A percentile compares a stretch with the other conserved stretches of the same genome.
phyloP scores from a whole-genome alignment of 2,888 invertebrate genomes.

The Calameuta filiformis region DNA sequence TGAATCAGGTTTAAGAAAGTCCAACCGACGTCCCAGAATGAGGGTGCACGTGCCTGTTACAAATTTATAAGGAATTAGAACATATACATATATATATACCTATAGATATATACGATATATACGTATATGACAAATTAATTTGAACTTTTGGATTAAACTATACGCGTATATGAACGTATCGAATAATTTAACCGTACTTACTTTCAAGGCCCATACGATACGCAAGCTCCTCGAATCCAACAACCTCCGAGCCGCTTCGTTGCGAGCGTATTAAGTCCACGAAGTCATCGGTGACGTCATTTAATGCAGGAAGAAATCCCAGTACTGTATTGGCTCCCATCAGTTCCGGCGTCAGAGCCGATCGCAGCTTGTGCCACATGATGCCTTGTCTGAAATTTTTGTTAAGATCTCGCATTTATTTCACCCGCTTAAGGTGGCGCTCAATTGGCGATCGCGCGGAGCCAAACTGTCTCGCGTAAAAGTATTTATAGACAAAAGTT shows the following conservation, averaged over 20 bases:
- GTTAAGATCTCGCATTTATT: slow-evolving; percentile 13
- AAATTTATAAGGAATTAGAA: slow-evolving; percentile 19
- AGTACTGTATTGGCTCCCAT: slow-evolving; percentile 82
- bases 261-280: slow-evolving; percentile 73
- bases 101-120: not conserved
- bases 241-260: slow-evolving; percentile 61
- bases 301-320: slow-evolving; percentile 79
- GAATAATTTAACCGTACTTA: slow-evolving; percentile 60
- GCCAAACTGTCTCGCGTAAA: no score
- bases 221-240: slow-evolving; percentile 78
- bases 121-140: not conserved
- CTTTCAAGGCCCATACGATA: slow-evolving; percentile 85
- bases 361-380: slow-evolving; percentile 80
- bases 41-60: slow-evolving; percentile 77
- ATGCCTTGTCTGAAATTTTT: slow-evolving; percentile 75
- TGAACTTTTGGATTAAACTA: not conserved
- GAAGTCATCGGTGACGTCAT: slow-evolving; percentile 83
- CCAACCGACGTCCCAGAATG: slow-evolving; percentile 82
- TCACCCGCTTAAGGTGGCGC: not conserved
- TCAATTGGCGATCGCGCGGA: not conserved
- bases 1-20: slow-evolving; percentile 73
- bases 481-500: no score
- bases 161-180: not conserved
- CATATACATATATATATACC: not conserved
- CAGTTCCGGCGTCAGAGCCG: slow-evolving; percentile 78